Evolutionary conservation across 2,888 invertebrate genomes (phyloP), one percentile per base, ranked within the genome.

Genomic region (Scaptomyza caliginosa): DNA sequence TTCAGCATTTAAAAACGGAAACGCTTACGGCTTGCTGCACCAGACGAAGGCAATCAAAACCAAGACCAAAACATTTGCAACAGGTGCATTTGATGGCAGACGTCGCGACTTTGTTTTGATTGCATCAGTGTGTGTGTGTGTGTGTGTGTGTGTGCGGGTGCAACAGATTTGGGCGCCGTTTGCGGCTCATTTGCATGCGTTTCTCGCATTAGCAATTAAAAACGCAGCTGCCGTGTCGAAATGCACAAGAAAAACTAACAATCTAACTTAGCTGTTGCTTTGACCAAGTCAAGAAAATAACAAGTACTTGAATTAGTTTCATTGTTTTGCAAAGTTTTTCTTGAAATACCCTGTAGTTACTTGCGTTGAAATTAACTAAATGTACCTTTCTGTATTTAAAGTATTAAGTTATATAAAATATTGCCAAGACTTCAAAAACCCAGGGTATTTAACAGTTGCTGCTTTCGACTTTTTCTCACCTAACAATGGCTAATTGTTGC

Each of bases 11-110:
- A 26, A 50, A 50, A 85, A 87, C 82, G 88, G 84, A 87, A 88
- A 77, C 55, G 65, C 88, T 74, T 78, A 88, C 82, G 89, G 77
- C 88, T 88, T 73, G 88, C 65, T 87, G 87, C 77, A 84, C 78
- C 58, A 50, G 55, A 26, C 52, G 34, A 39, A 50, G 42, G 23
- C 21, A 8, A 26, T 4, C 11, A 43, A 39, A 39, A 19, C n/a
- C 10, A 42, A 10, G 16, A 17, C 4, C 2, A 16, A 26, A 30
- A 36, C 34, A 49, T 36, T 32, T 40, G 58, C 65, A 74, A 60
- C 77, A 74, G 81, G 50, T 79, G 79, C 85, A 82, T 62, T 63
- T 68, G 48, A 34, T 59, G 42, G 32, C 55, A 39, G 52, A 26
- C 59, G 75, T 42, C 52, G 59, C 34, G 28, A 24, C 24, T 8